phyloP scores from a whole-genome alignment of 2,888 invertebrate genomes.

The Drosophila yooni region DNA sequence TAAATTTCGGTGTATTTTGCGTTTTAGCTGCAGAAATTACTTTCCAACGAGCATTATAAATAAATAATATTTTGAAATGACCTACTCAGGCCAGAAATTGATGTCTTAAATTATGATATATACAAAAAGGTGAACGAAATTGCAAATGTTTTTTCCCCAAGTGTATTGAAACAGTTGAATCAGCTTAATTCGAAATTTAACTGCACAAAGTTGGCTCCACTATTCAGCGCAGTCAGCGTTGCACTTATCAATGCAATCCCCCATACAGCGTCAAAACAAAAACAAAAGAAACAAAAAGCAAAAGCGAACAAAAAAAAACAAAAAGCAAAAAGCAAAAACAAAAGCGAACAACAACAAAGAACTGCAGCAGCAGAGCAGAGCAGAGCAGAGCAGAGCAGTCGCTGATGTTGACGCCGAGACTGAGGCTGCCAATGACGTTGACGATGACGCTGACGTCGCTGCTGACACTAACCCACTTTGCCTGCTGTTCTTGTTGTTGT shows the following conservation, averaged over 20 bases:
- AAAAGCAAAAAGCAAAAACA: conserved; percentile 1
- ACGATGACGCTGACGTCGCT: conserved; percentile 22
- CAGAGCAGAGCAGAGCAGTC: neutral
- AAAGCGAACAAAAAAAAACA: neutral
- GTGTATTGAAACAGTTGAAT: neutral
- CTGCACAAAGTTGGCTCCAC: conserved; percentile 5
- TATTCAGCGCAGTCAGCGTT: conserved; percentile 28
- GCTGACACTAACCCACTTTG: conserved; percentile 68
- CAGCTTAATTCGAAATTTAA: conserved; percentile 1
- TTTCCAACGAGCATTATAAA: neutral
- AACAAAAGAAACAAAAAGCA: neutral
- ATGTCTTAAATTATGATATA: neutral
- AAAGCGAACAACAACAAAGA: conserved; percentile 11
- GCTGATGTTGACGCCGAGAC: conserved; percentile 1
- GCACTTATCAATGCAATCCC: conserved; percentile 41
- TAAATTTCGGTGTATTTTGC: neutral
- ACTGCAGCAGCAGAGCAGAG: conserved; percentile 1
- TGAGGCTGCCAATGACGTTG: conserved; percentile 3
- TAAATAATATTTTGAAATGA: neutral
- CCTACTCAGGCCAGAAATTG: neutral
- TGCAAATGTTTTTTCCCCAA: neutral
- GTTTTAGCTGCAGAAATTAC: neutral
- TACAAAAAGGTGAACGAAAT: neutral
- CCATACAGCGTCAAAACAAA: conserved; percentile 8
- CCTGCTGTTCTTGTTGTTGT: conserved; percentile 13